Base-by-base conservation (phyloP, 2,888 invertebrate species). In the Adelognathus sp. region DNA sequence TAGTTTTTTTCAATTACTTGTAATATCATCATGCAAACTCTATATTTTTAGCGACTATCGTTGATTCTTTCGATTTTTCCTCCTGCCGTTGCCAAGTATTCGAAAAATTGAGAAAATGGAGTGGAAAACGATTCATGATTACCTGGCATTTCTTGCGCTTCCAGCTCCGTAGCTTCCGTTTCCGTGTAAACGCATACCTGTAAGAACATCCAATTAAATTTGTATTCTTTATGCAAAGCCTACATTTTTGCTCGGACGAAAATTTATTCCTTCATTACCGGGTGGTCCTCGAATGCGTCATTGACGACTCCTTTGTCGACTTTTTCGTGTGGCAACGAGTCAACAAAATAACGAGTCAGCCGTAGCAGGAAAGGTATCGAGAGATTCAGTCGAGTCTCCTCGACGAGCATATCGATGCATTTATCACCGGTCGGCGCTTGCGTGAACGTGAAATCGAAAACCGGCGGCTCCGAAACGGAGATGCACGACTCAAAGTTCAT, bases 291-390 rank as follows among this genome's bases (percentile, higher is more conserved):
- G 85, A 96, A 96, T 0, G 95, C 96, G 76, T 94, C 95, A 88
- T 96, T 96, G 29, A 96, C 92, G 21, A 95, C 93, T 0, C 96
- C 96, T 4, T 94, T 94, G 5, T 95, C 95, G 79, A 93, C 90
- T 33, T 93, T 93, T 33, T 89, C 84, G 87, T 93, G 92, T 0
- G 94, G 95, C 87, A 95, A 90, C 2, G 95, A 94, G 67, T 94
- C 94, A 46, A 94, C 91, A 81, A 96, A 90, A 81, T 95, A 95
- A 72, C 93, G 91, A 0, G 93, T 93, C 70, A 96, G 89, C 27
- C 93, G 93, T 86, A 93, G 88, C 54, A 96, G 91, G 92, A 96
- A 96, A 0, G 96, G 95, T 78, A 96, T 93, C 0, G 96, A 95
- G 0, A 97, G 92, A 88, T 96, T 96, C 70, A 96, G 87, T 36